These are phyloP conservation scores for Ericerus pela DNA, from an alignment of 1,140 invertebrate genomes.

Conservation along the genomic window DNA sequence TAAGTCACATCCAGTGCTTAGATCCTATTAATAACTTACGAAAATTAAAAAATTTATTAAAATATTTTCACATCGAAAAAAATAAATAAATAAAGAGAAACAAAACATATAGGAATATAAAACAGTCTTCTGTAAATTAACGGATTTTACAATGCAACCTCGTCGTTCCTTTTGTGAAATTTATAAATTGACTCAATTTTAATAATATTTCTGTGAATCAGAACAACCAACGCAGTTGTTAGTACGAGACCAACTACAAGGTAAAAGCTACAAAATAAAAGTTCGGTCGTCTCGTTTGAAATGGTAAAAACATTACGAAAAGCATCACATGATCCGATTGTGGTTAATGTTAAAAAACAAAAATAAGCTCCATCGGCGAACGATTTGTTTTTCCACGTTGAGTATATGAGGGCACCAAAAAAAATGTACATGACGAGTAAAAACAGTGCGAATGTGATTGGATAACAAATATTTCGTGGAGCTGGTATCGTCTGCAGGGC, in stretches of 20 bases:
- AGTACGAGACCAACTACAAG: conserved; percentile 75
- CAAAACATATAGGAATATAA: not conserved
- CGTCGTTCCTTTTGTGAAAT: not conserved
- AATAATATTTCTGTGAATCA: conserved; percentile 61
- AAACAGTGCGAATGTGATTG: conserved; percentile 48
- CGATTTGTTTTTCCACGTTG: conserved; percentile 56
- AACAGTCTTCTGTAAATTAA: not conserved
- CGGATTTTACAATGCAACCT: not conserved
- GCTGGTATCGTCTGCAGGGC: conserved; percentile 26
- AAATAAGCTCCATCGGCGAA: conserved; percentile 74
- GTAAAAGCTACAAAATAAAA: conserved; percentile 71
- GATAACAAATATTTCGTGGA: conserved; percentile 39
- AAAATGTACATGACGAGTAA: conserved; percentile 54
- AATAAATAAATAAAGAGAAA: no score
- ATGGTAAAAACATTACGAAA: conserved; percentile 39
- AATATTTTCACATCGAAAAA: not conserved
- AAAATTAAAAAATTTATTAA: not conserved
- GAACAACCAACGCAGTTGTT: conserved; percentile 81
- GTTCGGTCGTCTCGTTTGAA: conserved; percentile 34
- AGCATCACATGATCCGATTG: conserved; percentile 76
- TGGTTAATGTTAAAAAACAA: conserved; percentile 73
- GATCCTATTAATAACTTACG: not conserved
- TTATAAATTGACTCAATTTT: not conserved
- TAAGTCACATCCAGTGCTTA: no score
- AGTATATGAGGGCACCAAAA: conserved; percentile 53